Evolutionary conservation across 2,113 vertebrate genomes (phyloP).

Genomic region (Psilopsiagon aymara): DNA sequence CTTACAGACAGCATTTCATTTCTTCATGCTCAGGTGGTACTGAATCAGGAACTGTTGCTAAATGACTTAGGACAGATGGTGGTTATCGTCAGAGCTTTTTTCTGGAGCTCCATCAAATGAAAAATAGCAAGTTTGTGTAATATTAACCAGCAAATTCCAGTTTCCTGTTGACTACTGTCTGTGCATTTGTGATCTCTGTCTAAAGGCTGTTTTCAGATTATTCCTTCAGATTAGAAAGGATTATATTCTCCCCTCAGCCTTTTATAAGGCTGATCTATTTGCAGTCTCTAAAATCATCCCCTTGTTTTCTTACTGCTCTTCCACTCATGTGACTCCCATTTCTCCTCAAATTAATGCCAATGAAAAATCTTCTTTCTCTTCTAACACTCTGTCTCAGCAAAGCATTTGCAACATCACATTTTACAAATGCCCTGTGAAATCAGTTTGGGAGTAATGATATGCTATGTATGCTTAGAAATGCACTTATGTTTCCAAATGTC

Average conservation of each 20-base stretch:
- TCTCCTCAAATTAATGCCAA: neutral
- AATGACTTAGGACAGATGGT: neutral
- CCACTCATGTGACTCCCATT: neutral
- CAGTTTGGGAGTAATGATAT: neutral
- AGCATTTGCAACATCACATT: neutral
- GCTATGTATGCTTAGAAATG: neutral
- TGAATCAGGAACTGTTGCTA: neutral
- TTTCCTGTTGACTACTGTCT: neutral
- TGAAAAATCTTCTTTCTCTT: neutral
- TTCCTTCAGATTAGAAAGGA: neutral
- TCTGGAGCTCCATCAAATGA: neutral
- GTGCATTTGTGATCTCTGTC: neutral
- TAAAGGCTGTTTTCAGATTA: neutral
- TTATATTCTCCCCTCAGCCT: neutral
- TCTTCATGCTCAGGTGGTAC: neutral
- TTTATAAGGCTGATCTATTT: neutral
- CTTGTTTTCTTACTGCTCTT: slow-evolving; percentile 1
- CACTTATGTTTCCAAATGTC: neutral
- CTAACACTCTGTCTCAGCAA: neutral
- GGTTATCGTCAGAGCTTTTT: neutral
- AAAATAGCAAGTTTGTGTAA: neutral
- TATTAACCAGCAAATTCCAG: neutral
- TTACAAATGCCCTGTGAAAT: slow-evolving; percentile 8
- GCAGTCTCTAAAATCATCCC: neutral
- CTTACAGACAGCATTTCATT: neutral